A percentile compares a stretch with the other conserved stretches of the same genome.
phyloP scores from a whole-genome alignment of 2,113 vertebrate genomes.

The Notechis scutatus region DNA sequence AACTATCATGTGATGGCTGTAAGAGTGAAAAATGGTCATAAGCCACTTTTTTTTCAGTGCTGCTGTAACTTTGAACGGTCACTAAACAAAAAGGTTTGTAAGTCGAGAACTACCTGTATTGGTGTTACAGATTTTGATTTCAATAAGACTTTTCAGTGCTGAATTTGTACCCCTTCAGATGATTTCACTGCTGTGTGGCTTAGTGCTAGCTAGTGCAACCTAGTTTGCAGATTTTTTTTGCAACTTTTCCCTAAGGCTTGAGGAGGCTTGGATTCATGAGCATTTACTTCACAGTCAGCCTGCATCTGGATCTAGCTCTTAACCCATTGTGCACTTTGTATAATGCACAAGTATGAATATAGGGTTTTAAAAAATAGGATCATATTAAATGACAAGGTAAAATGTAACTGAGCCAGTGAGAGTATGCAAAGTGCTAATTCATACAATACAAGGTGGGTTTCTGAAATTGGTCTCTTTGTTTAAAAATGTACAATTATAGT shows the following conservation, averaged over 20 bases:
- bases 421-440: not conserved
- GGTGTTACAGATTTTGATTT: not conserved
- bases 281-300: not conserved
- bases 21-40: not conserved
- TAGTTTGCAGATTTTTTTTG: not conserved
- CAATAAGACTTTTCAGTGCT: not conserved
- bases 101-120: not conserved
- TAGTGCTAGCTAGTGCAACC: not conserved
- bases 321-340: not conserved
- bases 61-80: not conserved
- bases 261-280: not conserved
- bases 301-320: not conserved
- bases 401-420: not conserved
- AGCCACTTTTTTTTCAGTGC: not conserved
- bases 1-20: not conserved
- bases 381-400: not conserved
- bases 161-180: not conserved
- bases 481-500: not conserved
- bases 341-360: not conserved
- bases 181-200: not conserved
- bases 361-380: not conserved
- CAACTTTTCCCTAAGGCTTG: not conserved
- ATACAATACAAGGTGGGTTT: not conserved
- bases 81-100: not conserved
- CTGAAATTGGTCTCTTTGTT: not conserved